Evolutionary conservation across 1,140 invertebrate genomes (phyloP), one percentile per base, ranked within the genome.

Genomic region (Tetragonula clypearis): DNA sequence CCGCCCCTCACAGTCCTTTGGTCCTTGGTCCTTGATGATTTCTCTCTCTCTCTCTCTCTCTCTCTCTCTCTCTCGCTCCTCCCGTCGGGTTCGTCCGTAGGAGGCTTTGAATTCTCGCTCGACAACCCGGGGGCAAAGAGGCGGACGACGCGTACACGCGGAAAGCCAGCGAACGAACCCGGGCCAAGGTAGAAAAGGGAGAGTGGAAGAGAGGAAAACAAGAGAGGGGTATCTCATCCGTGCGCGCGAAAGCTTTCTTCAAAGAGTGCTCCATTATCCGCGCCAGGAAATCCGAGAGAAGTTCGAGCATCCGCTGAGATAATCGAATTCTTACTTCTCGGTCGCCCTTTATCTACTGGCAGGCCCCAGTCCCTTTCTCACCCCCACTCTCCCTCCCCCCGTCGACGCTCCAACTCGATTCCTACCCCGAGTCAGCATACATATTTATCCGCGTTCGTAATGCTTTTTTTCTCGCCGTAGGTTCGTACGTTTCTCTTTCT

Each of bases 251-350:
- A 90, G 86, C 88, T 90, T 86, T 82, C 89, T 90, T 90, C 89
- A 90, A 90, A 88, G 88, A 89, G 88, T 90, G 88, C 88, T 90
- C 89, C 86, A 90, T 90, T 90, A 90, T 90, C 88, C 88, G 88
- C 89, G 68, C 89, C 88, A 90, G 89, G 88, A 90, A 90, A 90
- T 90, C 88, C 89, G 89, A 90, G 88, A 90, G 88, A 90, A 90
- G 89, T 90, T 90, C 86, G 88, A 90, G 88, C 89, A 90, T 90
- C 86, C 89, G 82, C 60, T 82, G 84, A 88, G 89, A 90, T 90
- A 90, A 90, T 90, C 88, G 89, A 90, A 90, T 90, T 90, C 88
- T 90, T 90, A 90, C 89, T 90, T 90, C 86, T 90, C 86, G 88
- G 84, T 83, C 86, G 88, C 86, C 83, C 86, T 90, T 90, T 90